phyloP scores from a whole-genome alignment of 2,888 invertebrate species.

The Quadroppia sp. region DNA sequence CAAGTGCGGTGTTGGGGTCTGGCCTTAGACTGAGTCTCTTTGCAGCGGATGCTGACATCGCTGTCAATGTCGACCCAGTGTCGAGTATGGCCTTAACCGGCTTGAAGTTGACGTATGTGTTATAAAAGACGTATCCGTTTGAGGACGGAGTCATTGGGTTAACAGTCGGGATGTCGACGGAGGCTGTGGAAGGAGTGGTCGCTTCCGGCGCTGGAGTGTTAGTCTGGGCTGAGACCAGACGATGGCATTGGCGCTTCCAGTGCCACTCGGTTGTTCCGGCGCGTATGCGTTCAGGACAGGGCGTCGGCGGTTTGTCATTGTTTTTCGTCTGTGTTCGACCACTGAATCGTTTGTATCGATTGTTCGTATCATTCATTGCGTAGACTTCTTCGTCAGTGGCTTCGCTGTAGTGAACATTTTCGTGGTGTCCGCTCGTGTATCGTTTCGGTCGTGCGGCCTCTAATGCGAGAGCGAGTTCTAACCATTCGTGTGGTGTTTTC shows the following conservation, averaged over 20 bases:
- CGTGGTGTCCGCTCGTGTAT: conserved; percentile 43
- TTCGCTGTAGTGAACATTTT: conserved; percentile 44
- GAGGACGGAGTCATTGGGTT: too few relatives aligned
- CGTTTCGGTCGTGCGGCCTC: neutral
- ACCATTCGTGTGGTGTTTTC: neutral
- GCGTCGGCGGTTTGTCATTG: neutral
- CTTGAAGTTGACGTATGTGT: neutral
- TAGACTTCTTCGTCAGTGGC: conserved; percentile 49
- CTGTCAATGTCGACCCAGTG: neutral
- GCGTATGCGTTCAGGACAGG: neutral
- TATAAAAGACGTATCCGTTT: neutral
- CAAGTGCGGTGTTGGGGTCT: neutral
- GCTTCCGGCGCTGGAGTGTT: neutral
- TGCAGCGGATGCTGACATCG: neutral
- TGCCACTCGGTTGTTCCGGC: neutral
- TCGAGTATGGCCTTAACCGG: neutral
- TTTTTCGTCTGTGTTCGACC: neutral
- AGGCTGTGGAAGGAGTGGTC: neutral
- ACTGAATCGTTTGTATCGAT: too few relatives aligned
- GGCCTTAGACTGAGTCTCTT: neutral
- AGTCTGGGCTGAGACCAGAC: neutral
- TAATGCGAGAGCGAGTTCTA: neutral
- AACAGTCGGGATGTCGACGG: neutral
- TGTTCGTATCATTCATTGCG: neutral
- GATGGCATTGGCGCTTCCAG: neutral